Percentiles rank a stretch among this genome's conserved stretches.
phyloP scores from a whole-genome alignment of 1,140 invertebrate genomes.

The Pachyrhynchus sulphureomaculatus region DNA sequence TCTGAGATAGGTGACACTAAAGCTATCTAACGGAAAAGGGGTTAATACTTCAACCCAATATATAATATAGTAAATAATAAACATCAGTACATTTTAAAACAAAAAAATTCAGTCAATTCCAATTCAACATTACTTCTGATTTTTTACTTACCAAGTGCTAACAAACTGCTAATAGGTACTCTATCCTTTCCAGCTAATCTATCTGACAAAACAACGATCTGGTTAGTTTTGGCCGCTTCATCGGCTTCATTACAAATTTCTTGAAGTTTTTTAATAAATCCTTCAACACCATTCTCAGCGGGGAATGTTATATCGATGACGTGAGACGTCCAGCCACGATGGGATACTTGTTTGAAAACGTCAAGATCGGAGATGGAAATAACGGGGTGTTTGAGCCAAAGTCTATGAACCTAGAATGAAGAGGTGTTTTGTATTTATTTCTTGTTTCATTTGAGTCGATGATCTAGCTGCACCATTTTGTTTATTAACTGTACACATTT shows the following conservation, averaged over 20 bases:
- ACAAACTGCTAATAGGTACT: conserved; percentile 78
- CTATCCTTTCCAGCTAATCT: conserved; percentile 65
- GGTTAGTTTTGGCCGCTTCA: conserved; percentile 79
- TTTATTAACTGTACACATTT: no score
- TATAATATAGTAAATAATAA: no score
- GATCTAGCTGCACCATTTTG: no score
- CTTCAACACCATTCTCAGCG: conserved; percentile 67
- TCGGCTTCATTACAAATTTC: conserved; percentile 81
- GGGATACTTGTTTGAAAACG: conserved; percentile 80
- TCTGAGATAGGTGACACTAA: no score
- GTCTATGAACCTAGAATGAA: conserved; percentile 80
- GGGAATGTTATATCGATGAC: conserved; percentile 90
- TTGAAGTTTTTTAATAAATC: conserved; percentile 77
- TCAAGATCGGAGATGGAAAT: conserved; percentile 88
- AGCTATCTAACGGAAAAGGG: no score
- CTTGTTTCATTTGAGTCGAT: no score
- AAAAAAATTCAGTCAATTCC: no score
- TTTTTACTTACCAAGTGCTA: conserved; percentile 75
- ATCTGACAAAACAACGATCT: conserved; percentile 90
- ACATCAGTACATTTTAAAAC: no score
- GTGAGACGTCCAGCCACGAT: conserved; percentile 88
- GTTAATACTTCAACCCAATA: no score
- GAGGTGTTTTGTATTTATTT: no score
- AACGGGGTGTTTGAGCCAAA: conserved; percentile 94
- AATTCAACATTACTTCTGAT: no score